Conservation (phyloP, 2,113 vertebrate species). For the Anas platyrhynchos region DNA sequence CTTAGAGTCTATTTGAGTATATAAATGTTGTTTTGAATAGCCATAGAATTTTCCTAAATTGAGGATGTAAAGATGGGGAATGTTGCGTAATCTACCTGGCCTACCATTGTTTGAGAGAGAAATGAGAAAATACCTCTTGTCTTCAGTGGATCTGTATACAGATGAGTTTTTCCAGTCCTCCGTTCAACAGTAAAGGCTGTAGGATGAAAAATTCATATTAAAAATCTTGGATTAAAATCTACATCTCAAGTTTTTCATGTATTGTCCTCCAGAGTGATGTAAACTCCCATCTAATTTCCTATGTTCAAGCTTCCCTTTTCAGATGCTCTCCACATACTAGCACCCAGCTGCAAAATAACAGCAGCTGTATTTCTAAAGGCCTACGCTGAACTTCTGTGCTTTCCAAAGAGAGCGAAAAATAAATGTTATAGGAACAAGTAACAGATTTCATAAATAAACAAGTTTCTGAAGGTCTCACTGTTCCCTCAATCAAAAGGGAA, state of each 20-base stretch:
- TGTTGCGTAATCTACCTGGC: background rate
- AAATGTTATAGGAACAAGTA: background rate
- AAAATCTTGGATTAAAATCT: conserved; percentile 34
- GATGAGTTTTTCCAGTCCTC: background rate
- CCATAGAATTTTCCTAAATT: background rate
- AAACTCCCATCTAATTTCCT: conserved; percentile 7
- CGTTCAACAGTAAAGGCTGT: background rate
- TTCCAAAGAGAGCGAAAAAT: conserved; percentile 25
- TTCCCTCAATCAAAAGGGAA: background rate
- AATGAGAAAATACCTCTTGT: background rate
- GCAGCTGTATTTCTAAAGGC: conserved; percentile 22
- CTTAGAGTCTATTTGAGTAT: conserved; percentile 7
- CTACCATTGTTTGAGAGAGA: background rate
- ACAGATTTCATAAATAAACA: conserved; percentile 8
- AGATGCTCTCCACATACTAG: background rate
- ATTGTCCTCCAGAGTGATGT: conserved; percentile 1
- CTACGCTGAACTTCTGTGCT: background rate
- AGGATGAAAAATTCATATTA: background rate
- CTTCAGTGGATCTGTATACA: background rate
- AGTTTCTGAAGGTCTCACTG: background rate
- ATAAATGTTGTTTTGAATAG: background rate
- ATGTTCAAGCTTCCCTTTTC: background rate
- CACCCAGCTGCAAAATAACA: conserved; percentile 43
- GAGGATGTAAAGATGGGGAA: background rate
- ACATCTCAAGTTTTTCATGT: background rate